Evolutionary conservation across 2,113 vertebrate genomes (phyloP).

Genomic region (Poecilia latipinna): DNA sequence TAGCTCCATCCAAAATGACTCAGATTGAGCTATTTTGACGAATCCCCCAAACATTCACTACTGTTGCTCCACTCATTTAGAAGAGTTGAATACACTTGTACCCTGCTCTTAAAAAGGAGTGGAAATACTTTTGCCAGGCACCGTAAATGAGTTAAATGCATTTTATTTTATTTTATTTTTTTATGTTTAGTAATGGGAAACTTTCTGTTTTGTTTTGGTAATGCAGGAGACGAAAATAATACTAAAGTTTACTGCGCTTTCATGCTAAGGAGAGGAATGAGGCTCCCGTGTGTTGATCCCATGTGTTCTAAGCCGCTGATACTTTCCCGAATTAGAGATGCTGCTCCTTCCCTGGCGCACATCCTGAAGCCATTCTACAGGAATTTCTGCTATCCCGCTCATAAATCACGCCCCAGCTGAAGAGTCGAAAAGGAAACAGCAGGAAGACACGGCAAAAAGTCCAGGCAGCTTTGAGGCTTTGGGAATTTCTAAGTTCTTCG

Average conservation of each 20-base stretch:
- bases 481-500: constrained; percentile 40
- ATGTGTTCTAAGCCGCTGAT: constrained; percentile 66
- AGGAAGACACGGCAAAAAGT: constrained; percentile 25
- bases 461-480: constrained; percentile 9
- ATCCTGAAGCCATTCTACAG: constrained; percentile 77
- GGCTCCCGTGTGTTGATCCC: constrained; percentile 46
- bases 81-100: background rate
- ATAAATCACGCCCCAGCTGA: constrained; percentile 69
- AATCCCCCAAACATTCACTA: background rate
- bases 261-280: background rate
- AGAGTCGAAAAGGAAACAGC: constrained; percentile 34
- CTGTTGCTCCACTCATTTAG: background rate
- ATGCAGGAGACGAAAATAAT: background rate
- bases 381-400: constrained; percentile 71
- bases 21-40: background rate
- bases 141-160: background rate
- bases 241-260: background rate
- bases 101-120: background rate
- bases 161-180: background rate
- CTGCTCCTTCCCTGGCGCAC: constrained; percentile 61
- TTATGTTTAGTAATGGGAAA: background rate
- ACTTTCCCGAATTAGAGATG: constrained; percentile 65
- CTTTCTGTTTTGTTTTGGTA: background rate
- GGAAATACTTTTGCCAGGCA: background rate
- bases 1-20: background rate